phyloP scores from a whole-genome alignment of 2,888 invertebrate species.

The Ectemnius continuus region DNA sequence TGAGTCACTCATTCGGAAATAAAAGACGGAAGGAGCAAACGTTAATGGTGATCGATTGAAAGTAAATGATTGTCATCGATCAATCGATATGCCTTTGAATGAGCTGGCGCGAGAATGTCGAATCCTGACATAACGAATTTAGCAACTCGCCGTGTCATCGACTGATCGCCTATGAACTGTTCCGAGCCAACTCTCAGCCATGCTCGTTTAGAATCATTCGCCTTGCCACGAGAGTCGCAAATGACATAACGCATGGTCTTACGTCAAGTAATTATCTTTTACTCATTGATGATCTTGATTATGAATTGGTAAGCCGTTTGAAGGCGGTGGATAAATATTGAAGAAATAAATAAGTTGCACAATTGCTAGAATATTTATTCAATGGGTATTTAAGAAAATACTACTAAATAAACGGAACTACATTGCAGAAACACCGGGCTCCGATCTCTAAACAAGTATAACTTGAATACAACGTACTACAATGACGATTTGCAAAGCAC shows the following conservation, averaged over 20 bases:
- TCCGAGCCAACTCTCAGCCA: slow-evolving; percentile 57
- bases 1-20: background rate
- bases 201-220: slow-evolving; percentile 59
- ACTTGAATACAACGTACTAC: no score
- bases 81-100: slow-evolving; percentile 53
- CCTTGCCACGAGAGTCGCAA: slow-evolving; percentile 55
- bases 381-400: no score
- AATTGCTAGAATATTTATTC: no score
- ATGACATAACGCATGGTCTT: slow-evolving; percentile 41
- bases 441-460: no score
- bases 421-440: no score
- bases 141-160: slow-evolving; percentile 64
- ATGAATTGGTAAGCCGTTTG: no score
- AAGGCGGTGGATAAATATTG: no score
- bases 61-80: slow-evolving; percentile 50
- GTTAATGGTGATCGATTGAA: slow-evolving; percentile 9
- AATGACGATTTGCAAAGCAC: no score
- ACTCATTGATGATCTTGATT: slow-evolving; percentile 21
- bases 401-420: no score
- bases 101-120: slow-evolving; percentile 54
- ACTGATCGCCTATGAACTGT: slow-evolving; percentile 63
- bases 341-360: no score
- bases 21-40: background rate
- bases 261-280: slow-evolving; percentile 39
- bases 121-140: slow-evolving; percentile 33